A percentile compares a stretch with the other conserved stretches of the same genome.
Evolutionary conservation across 2,888 invertebrate species (phyloP).

Genomic region (Bhutanitis thaidina): DNA sequence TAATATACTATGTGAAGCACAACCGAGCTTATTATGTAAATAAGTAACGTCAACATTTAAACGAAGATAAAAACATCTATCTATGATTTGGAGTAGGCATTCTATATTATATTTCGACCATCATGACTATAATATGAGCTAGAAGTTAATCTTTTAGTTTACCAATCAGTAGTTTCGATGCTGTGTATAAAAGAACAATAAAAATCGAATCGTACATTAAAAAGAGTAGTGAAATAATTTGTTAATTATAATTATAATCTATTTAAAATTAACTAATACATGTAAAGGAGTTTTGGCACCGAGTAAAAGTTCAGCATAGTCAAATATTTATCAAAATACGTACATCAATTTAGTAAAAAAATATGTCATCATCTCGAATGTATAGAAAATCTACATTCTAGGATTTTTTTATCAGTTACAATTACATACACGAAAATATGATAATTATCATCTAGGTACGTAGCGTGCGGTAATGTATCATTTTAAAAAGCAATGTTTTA

Average conservation of each 20-base stretch:
- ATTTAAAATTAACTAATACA: conserved; percentile 46
- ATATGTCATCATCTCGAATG: conserved; percentile 33
- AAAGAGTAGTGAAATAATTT: conserved; percentile 25
- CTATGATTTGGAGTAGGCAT: no score
- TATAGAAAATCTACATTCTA: conserved; percentile 27
- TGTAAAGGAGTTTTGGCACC: conserved; percentile 48
- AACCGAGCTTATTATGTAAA: conserved; percentile 27
- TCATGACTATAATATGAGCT: no score
- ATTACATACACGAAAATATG: background rate
- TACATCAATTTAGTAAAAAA: conserved; percentile 46
- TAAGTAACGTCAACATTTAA: conserved; percentile 22
- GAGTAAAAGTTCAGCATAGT: conserved; percentile 70
- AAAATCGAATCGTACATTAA: conserved; percentile 16
- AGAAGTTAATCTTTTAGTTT: conserved; percentile 2
- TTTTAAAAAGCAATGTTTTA: no score
- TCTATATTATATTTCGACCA: no score
- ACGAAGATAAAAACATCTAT: no score
- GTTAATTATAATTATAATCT: conserved; percentile 38
- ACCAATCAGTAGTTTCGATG: conserved; percentile 1
- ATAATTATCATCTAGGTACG: background rate
- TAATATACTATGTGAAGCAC: conserved; percentile 30
- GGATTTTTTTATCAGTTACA: conserved; percentile 14
- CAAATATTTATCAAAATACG: conserved; percentile 40
- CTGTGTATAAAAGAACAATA: conserved; percentile 22
- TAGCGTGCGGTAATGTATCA: no score